Base-by-base conservation (phyloP, 2,797 vertebrate species). In the Chrysocyon brachyurus region DNA sequence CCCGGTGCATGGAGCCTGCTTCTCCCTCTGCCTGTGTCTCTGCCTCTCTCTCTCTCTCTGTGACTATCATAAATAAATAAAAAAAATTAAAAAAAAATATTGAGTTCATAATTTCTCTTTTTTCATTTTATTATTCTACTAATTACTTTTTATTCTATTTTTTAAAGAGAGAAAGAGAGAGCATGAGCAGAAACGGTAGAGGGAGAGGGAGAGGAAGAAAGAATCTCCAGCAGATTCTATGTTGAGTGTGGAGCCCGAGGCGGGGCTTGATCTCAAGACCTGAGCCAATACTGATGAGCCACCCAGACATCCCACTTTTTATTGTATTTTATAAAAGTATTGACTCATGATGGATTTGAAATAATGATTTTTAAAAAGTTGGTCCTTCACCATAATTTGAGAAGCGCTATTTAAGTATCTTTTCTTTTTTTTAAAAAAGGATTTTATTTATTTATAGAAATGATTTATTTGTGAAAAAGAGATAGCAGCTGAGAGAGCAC, bases 71-170 rank as follows among this genome's bases (percentile, higher is more conserved):
- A n/a, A n/a, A n/a, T n/a, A n/a, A n/a, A n/a, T n/a, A n/a, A n/a
- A n/a, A n/a, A n/a, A n/a, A n/a, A n/a, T n/a, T n/a, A n/a, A n/a
- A 33, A 33, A 33, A 33, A 77, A 86, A 61, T 66, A 78, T 54
- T 40, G 36, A 33, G 22, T 61, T 85, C 64, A 57, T 73, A 73
- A 46, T 59, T 87, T 83, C 17, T 57, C 21, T 84, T 68, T 91
- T 66, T 70, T 68, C 9, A 77, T 85, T 85, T 94, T 75, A 40
- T 63, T 83, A 79, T 73, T 75, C n/a, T 63, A 21, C 10, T 59
- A 64, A 82, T 70, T 90, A 70, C 19, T 63, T 85, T 72, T 73
- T 57, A 79, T 75, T 94, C 14, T 46, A 33, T 90, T 90, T 86
- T 89, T 68, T 1, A 21, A 68, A 68, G 66, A 21, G n/a, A 68